A percentile compares a stretch with the other conserved stretches of the same genome.
These are phyloP conservation scores for Hydropotes inermis DNA, from an alignment of 2,113 vertebrate species.

Conservation along the genomic window DNA sequence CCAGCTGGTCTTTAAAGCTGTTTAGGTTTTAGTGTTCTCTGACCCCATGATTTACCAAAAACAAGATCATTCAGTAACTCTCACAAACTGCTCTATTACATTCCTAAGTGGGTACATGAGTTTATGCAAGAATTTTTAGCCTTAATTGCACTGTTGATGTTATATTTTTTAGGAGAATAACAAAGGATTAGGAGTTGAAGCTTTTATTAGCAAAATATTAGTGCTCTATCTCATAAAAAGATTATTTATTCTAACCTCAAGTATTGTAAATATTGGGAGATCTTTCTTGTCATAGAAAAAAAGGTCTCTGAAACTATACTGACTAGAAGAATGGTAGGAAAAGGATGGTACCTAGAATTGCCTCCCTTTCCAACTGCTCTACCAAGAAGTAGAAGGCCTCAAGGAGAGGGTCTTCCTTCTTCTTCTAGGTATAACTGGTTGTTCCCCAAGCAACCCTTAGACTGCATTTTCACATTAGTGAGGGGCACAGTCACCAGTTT, in stretches of 20 bases:
- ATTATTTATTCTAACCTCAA: background rate
- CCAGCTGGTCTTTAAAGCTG: background rate
- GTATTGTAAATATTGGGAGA: background rate
- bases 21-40: background rate
- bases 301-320: background rate
- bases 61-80: background rate
- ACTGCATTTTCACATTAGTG: background rate
- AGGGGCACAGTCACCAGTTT: background rate
- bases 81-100: background rate
- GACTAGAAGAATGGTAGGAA: background rate
- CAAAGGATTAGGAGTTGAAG: background rate
- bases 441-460: background rate
- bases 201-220: slow-evolving; percentile 19
- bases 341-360: background rate
- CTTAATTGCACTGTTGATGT: background rate
- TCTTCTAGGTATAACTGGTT: background rate
- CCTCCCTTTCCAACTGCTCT: background rate
- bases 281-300: background rate
- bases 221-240: background rate
- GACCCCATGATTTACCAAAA: background rate
- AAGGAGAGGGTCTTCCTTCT: background rate
- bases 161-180: background rate
- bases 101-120: background rate
- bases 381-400: background rate
- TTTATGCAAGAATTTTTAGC: background rate